Evolutionary conservation across 2,888 invertebrate species (phyloP), one percentile per base, ranked within the genome.

Genomic region (Apodemia zela): DNA sequence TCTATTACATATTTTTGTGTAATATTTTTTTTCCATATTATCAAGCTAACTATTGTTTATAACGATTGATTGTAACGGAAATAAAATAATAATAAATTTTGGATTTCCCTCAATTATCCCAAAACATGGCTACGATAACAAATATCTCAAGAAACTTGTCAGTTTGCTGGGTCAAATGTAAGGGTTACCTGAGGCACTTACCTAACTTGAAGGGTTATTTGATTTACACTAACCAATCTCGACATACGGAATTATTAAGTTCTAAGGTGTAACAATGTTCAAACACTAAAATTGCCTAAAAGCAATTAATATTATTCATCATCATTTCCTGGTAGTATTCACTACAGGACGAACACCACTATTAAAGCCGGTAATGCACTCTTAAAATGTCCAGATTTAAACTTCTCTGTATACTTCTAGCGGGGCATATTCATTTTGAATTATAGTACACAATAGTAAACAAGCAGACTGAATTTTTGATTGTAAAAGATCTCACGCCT

Each of bases 161-260:
- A 73, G 75, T 73, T 73, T 68, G 70, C 61, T 63, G 72, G 75
- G 75, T 75, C 71, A 71, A 69, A 72, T 68, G 69, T 65, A 65
- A 63, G 72, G 73, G 72, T 69, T 66, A 71, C 68, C 71, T 70
- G 65, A 72, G 74, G 79, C 61, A 63, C 66, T 66, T 60, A 42
- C 29, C 21, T 21, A 60, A 49, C 62, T 63, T 17, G 63, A 21
- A 58, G 59, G 80, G 81, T 78, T 83, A 80, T 84, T 84, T 85
- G 81, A 82, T 82, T 78, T 79, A 72, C 76, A 71, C 81, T 82
- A 81, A 84, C 84, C 84, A 82, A 80, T 82, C 66, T 62, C 49
- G 60, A 61, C 18, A 42, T 57, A 29, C 42, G 17, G 54, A 35
- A 62, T 25, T 25, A 25, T 54, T 54, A 54, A 54, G 54, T 42